Base-by-base conservation (phyloP, 2,113 vertebrate genomes). In the Prinia subflava region DNA sequence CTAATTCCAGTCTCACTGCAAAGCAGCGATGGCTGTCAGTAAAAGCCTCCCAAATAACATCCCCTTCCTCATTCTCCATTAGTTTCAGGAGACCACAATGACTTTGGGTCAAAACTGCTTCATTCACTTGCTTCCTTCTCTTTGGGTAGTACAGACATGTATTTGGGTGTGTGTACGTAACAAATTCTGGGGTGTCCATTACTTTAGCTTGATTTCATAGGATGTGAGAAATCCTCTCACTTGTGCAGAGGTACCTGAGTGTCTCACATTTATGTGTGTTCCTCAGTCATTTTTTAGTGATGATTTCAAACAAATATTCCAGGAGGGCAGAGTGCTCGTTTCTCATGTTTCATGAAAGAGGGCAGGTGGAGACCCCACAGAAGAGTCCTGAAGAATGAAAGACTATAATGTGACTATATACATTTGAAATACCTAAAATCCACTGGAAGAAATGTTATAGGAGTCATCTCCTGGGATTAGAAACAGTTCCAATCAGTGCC, bases 61-160 rank as follows among this genome's bases (percentile, higher is more conserved):
- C 23, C 6, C 15, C 59, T 74, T 13, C 30, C 16, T 74, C 0
- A 0, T 37, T 44, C 31, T 92, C 42, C 4, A 0, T 50, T 64
- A 20, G 24, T 84, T 65, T 68, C 5, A 2, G 55, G 11, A 78
- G 19, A 56, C 11, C 30, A n/a, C 17, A 64, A 1, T 2, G 6
- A 41, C 0, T 4, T 1, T 23, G 41, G 19, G 24, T 64, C 44
- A 68, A 73, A 79, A 52, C 25, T 49, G 13, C 39, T 64, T 18
- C 49, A 13, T 64, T 89, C 68, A 22, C 18, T 76, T 20, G 2
- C 23, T 60, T 47, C 22, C 25, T 57, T 83, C 67, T 46, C 55
- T 87, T 84, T 59, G 39, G 7, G 14, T 46, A 33, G 12, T 59
- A 67, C 11, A 57, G 27, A 35, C 8, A 16, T 7, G 4, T 21